phyloP scores from a whole-genome alignment of 2,797 vertebrate genomes.

The Vultur gryphus region DNA sequence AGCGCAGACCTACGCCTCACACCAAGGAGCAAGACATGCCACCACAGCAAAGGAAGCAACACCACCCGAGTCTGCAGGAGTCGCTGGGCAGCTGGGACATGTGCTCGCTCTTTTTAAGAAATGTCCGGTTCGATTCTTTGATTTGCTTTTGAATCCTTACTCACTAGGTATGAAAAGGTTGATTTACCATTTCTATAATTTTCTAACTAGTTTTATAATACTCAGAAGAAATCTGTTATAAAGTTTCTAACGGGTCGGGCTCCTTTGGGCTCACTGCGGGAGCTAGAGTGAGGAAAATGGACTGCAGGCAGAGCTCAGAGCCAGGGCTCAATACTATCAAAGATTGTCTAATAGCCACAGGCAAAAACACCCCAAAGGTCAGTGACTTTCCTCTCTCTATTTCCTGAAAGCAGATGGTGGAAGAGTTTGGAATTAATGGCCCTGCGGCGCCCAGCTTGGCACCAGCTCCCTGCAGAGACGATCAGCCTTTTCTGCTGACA shows the following conservation, averaged over 20 bases:
- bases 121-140: background rate
- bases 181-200: background rate
- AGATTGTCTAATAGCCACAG: background rate
- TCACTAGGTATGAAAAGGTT: background rate
- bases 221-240: background rate
- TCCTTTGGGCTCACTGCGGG: background rate
- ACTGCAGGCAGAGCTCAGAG: background rate
- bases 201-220: background rate
- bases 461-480: background rate
- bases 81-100: background rate
- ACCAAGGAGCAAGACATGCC: background rate
- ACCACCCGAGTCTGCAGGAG: background rate
- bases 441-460: background rate
- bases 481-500: conserved; percentile 11
- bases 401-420: conserved; percentile 56
- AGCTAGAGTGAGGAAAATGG: background rate
- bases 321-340: background rate
- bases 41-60: background rate
- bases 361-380: conserved; percentile 38
- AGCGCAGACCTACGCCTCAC: background rate
- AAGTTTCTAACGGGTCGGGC: background rate
- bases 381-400: background rate
- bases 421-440: conserved; percentile 19
- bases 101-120: background rate
- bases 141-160: background rate